Evolutionary conservation across 1,140 invertebrate genomes (phyloP), one percentile per base, ranked within the genome.

Genomic region (Cydia strobilella): DNA sequence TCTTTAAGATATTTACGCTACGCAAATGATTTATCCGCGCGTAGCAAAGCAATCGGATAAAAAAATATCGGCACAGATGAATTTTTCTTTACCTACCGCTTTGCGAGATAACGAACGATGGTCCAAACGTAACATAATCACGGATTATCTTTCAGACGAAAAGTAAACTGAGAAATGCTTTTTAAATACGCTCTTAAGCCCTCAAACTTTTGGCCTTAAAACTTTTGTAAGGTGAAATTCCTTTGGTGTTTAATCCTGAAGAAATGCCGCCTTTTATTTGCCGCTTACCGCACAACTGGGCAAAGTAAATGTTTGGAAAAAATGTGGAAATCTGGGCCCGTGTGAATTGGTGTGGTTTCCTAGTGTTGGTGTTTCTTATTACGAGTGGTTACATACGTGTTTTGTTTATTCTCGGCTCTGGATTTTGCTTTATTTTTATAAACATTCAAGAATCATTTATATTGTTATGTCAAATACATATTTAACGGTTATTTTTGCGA

Each of bases 301-400:
- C n/a, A 59, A 59, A 59, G 54, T 59, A 59, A 59, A 59, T 23
- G 54, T 59, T 59, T 59, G 54, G 54, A 18, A 54, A 54, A 54
- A 54, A 54, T 54, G 51, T 54, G 51, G 51, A 23, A 59, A 59
- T 1, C 20, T n/a, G 13, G 51, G 20, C 20, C 54, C 18, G 54
- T 10, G 20, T 59, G 2, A 12, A 59, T 20, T 9, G 12, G 48
- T 18, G 48, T 59, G 54, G 54, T 59, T 59, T 18, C 54, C 18
- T 9, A 7, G 18, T 59, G 54, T 59, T 59, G 51, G 54, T 59
- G 54, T 23, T 59, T 59, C 54, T 59, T 59, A 23, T 23, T 59
- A 59, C 9, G 20, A 51, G n/a, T 20, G 20, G 6, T 23, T 18
- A 23, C 54, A 59, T 59, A 20, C 15, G 45, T 5, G 45, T n/a